phyloP scores from a whole-genome alignment of 2,113 vertebrate genomes.

The Mobula birostris region DNA sequence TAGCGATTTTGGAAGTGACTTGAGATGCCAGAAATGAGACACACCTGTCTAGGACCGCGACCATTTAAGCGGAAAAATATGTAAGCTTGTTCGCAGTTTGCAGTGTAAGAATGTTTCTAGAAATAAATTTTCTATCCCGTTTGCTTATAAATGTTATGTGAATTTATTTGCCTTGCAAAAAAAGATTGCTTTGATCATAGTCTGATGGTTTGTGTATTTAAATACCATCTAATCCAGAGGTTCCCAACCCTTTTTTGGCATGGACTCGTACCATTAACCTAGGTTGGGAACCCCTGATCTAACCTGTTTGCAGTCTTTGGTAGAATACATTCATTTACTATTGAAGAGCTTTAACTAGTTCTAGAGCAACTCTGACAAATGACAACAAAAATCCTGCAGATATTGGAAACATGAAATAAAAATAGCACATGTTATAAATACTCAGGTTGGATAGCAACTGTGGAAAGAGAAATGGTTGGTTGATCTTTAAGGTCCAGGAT shows the following conservation, averaged over 20 bases:
- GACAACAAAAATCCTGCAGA: too few relatives aligned
- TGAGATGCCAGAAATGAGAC: background rate
- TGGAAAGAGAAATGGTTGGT: too few relatives aligned
- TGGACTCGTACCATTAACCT: background rate
- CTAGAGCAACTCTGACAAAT: too few relatives aligned
- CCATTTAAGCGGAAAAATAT: background rate
- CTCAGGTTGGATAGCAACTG: too few relatives aligned
- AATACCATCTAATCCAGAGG: background rate
- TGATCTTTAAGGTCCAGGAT: too few relatives aligned
- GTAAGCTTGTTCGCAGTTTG: background rate
- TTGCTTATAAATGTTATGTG: background rate
- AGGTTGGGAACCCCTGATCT: background rate
- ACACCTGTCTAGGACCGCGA: background rate
- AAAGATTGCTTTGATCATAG: too few relatives aligned
- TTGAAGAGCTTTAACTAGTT: background rate
- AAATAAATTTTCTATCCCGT: background rate
- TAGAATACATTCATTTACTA: background rate
- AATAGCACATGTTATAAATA: too few relatives aligned
- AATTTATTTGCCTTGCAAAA: background rate
- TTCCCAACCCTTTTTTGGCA: background rate
- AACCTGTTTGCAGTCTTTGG: too few relatives aligned
- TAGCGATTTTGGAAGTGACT: slow-evolving; percentile 11
- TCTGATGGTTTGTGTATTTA: background rate
- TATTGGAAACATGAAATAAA: too few relatives aligned
- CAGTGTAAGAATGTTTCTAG: background rate